These are phyloP conservation scores for Isurus oxyrinchus DNA, from an alignment of 2,113 vertebrate genomes.

Conservation along the genomic window DNA sequence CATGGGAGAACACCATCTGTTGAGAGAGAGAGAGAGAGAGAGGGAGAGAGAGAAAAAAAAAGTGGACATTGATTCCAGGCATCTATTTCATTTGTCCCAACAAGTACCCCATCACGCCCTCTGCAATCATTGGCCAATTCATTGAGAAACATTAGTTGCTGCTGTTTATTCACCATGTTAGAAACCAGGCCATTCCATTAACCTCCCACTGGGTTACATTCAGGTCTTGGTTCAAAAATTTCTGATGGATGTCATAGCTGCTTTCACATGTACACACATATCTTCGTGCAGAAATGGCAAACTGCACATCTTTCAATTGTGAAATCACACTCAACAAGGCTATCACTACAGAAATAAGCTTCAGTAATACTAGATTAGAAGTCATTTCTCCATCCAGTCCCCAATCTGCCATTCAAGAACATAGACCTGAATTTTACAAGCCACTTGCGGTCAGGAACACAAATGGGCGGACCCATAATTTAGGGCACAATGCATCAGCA, in stretches of 20 bases:
- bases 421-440: not conserved
- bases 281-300: not conserved
- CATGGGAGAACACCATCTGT: conserved; percentile 95
- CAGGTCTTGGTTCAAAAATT: not conserved
- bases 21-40: conserved; percentile 50
- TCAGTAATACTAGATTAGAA: not conserved
- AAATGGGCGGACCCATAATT: no score
- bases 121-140: not conserved
- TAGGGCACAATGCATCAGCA: no score
- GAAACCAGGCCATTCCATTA: not conserved
- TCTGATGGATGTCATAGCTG: not conserved
- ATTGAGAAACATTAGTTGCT: not conserved
- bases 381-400: not conserved
- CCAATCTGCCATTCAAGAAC: not conserved
- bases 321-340: not conserved
- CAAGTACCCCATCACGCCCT: no score
- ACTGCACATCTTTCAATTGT: not conserved
- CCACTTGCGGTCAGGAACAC: no score
- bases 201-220: not conserved
- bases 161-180: not conserved
- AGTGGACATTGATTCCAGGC: not conserved
- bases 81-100: not conserved
- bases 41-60: conserved; percentile 37
- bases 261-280: not conserved
- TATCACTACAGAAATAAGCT: not conserved